Percentiles rank a stretch among this genome's conserved stretches.
Evolutionary conservation across 1,140 invertebrate genomes (phyloP).

Genomic region (Coboldia fuscipes): DNA sequence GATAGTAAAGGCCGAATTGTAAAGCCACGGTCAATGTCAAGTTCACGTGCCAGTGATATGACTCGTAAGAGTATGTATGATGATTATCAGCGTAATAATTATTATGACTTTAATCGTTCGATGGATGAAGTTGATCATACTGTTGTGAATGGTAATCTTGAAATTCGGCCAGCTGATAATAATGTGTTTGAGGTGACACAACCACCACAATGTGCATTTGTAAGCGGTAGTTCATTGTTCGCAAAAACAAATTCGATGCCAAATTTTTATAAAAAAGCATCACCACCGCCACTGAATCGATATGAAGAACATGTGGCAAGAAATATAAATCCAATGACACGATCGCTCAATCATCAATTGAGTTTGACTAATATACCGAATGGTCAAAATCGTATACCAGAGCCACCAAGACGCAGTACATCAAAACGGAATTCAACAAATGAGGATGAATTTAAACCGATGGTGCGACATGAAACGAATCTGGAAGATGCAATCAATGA

Average conservation of each 20-base stretch:
- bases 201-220: too few relatives aligned
- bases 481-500: conserved; percentile 71
- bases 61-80: conserved; percentile 11
- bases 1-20: too few relatives aligned
- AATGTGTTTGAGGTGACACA: too few relatives aligned
- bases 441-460: background rate
- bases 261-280: conserved; percentile 8
- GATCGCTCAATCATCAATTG: background rate
- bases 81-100: background rate
- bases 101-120: background rate
- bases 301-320: conserved; percentile 17
- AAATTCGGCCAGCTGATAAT: too few relatives aligned
- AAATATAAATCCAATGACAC: conserved; percentile 3
- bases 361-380: background rate
- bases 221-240: conserved; percentile 15
- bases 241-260: conserved; percentile 18
- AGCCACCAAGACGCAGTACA: background rate
- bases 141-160: too few relatives aligned
- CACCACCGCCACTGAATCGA: conserved; percentile 9
- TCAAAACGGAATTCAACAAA: background rate
- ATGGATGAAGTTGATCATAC: conserved; percentile 7
- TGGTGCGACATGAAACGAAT: conserved; percentile 42
- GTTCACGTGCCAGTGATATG: conserved; percentile 11
- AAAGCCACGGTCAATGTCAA: conserved; percentile 16
- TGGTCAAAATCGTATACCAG: background rate